A percentile compares a stretch with the other conserved stretches of the same genome.
phyloP scores from a whole-genome alignment of 2,113 vertebrate genomes.

The Caloenas nicobarica region DNA sequence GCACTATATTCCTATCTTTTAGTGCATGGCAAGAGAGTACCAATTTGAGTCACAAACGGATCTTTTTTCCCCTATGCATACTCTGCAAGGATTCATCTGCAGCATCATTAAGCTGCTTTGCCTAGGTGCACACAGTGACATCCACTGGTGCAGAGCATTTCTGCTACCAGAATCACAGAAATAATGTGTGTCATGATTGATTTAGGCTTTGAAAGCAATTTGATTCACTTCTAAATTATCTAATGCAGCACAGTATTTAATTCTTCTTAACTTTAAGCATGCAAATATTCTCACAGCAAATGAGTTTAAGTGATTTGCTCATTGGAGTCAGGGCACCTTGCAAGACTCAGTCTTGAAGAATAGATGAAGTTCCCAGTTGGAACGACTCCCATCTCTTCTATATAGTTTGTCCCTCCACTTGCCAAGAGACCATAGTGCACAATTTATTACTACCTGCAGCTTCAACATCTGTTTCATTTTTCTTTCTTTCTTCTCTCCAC shows the following conservation, averaged over 20 bases:
- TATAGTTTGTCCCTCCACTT: neutral
- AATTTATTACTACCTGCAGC: neutral
- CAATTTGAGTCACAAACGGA: neutral
- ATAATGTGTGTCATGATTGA: neutral
- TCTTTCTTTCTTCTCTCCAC: neutral
- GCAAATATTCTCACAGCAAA: neutral
- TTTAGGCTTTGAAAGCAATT: conserved; percentile 1
- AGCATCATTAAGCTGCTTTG: neutral
- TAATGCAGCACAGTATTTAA: neutral
- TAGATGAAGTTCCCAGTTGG: fast-evolving
- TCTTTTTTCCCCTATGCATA: neutral
- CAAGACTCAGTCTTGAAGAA: neutral
- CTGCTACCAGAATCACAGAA: neutral
- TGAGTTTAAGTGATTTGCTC: neutral
- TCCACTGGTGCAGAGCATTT: conserved; percentile 18
- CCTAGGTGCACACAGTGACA: conserved; percentile 40
- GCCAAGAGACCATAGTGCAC: neutral
- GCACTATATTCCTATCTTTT: neutral
- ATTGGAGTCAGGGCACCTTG: neutral
- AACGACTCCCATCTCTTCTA: neutral
- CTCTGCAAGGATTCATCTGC: neutral
- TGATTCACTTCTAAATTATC: neutral
- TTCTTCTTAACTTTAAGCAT: neutral
- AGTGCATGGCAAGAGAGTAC: neutral
- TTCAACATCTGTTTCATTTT: neutral